These are phyloP conservation scores for Lasioglossum figueresi DNA, from an alignment of 2,888 invertebrate genomes.

Conservation along the genomic window DNA sequence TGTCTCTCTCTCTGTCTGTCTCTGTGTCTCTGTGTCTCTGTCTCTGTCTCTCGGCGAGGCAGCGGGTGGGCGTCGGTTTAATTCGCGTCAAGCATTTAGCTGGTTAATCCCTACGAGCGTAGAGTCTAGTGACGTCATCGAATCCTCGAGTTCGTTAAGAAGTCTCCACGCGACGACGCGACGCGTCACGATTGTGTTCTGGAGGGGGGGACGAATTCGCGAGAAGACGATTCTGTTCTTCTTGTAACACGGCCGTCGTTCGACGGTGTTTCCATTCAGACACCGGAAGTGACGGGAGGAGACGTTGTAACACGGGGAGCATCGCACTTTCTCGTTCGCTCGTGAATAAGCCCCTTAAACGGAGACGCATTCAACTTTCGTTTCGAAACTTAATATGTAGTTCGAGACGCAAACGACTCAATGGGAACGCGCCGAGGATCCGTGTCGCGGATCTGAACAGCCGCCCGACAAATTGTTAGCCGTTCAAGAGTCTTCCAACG, in stretches of 20 bases:
- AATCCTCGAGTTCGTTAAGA: conserved; percentile 66
- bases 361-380: conserved; percentile 53
- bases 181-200: conserved; percentile 7
- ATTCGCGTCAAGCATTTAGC: conserved; percentile 77
- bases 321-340: conserved; percentile 27
- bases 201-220: neutral
- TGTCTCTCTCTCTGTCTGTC: conserved; percentile 68
- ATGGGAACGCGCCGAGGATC: conserved; percentile 44
- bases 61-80: conserved; percentile 75
- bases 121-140: conserved; percentile 74
- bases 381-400: conserved; percentile 54
- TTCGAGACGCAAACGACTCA: conserved; percentile 38
- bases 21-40: too few species aligned
- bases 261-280: conserved; percentile 32
- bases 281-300: too few species aligned
- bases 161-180: neutral
- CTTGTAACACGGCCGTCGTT: conserved; percentile 16
- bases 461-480: neutral
- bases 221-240: conserved; percentile 19
- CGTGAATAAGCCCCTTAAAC: conserved; percentile 25
- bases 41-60: conserved; percentile 25
- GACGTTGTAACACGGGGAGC: neutral
- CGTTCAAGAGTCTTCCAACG: neutral
- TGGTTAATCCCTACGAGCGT: conserved; percentile 74
- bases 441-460: conserved; percentile 15